Conservation (phyloP, 2,797 vertebrate genomes). For the Spinus pinus region DNA sequence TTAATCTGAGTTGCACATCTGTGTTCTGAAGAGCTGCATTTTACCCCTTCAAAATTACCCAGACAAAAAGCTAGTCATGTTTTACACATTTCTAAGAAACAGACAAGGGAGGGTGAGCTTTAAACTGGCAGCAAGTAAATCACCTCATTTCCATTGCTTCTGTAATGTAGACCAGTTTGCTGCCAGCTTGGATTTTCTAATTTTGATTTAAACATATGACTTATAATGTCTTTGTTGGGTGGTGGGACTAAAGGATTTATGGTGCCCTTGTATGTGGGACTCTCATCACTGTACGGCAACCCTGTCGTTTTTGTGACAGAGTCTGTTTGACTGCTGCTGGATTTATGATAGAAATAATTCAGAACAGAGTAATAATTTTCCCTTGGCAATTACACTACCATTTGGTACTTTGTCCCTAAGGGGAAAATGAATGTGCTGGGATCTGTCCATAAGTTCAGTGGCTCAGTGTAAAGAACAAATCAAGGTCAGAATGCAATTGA, state of each 20-base stretch:
- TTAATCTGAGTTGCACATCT: not conserved
- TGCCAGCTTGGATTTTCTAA: conserved; percentile 53
- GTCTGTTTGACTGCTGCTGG: conserved; percentile 71
- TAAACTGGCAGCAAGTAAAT: conserved; percentile 59
- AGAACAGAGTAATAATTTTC: conserved; percentile 79
- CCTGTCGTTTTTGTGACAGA: conserved; percentile 71
- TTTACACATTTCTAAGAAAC: conserved; percentile 23
- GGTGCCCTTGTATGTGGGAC: conserved; percentile 48
- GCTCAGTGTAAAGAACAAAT: conserved; percentile 68
- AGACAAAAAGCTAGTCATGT: conserved; percentile 8
- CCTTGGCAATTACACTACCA: conserved; percentile 79
- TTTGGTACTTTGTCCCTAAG: conserved; percentile 81
- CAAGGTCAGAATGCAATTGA: conserved; percentile 74
- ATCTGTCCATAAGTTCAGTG: conserved; percentile 73
- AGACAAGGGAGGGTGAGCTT: conserved; percentile 10
- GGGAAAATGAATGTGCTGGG: conserved; percentile 75
- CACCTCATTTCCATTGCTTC: conserved; percentile 62
- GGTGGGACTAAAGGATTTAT: conserved; percentile 69
- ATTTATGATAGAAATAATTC: conserved; percentile 82
- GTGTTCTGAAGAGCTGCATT: not conserved
- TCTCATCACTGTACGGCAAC: conserved; percentile 56
- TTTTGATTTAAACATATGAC: conserved; percentile 72
- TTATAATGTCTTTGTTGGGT: conserved; percentile 69
- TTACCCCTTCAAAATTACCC: not conserved
- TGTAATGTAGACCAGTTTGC: conserved; percentile 29